Evolutionary conservation across 2,797 vertebrate genomes (phyloP).

Genomic region (Mareca penelope): DNA sequence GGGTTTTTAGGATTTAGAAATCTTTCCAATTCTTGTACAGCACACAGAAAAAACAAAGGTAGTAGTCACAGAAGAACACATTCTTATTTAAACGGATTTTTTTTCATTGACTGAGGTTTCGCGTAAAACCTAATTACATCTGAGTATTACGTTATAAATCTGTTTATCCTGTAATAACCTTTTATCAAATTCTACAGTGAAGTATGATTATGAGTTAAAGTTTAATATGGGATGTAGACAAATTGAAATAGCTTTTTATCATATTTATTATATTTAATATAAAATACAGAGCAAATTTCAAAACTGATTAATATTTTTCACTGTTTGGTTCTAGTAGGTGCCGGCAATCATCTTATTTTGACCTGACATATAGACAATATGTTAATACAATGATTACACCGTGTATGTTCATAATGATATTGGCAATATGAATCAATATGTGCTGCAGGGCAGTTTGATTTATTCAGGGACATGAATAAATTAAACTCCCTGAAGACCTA

Average conservation of each 20-base stretch:
- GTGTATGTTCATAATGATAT: constrained; percentile 84
- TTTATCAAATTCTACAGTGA: not conserved
- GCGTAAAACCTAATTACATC: not conserved
- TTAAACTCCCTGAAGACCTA: constrained; percentile 86
- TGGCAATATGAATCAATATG: constrained; percentile 88
- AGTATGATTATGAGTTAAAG: not conserved
- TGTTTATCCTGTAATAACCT: not conserved
- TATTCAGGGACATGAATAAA: constrained; percentile 91
- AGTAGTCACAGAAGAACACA: not conserved
- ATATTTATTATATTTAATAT: not conserved
- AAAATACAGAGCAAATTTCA: not conserved
- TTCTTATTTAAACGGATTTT: not conserved
- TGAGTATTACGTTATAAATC: constrained; percentile 19
- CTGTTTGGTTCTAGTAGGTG: constrained; percentile 1
- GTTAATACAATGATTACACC: constrained; percentile 79
- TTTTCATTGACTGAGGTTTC: constrained; percentile 28
- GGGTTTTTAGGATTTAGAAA: not conserved
- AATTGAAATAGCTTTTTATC: not conserved
- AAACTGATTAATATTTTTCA: not conserved
- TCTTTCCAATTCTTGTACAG: not conserved
- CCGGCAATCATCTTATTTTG: constrained; percentile 66
- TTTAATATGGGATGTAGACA: not conserved
- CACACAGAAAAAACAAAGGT: not conserved
- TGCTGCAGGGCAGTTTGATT: constrained; percentile 86
- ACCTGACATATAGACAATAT: constrained; percentile 65